phyloP scores from a whole-genome alignment of 2,888 invertebrate species.

The Drosophila stalkeri region DNA sequence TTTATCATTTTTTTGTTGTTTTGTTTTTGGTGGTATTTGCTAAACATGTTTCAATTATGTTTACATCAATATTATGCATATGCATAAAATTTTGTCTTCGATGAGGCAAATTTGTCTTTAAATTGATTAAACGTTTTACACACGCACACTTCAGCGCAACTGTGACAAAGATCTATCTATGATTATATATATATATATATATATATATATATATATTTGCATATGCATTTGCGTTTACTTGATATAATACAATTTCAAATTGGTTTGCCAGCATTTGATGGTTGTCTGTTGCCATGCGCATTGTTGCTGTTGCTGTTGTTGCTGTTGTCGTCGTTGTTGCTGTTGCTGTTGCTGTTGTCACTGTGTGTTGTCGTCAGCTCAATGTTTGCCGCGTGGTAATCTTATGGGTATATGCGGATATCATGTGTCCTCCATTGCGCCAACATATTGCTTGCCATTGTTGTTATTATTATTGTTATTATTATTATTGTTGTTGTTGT shows the following conservation, averaged over 20 bases:
- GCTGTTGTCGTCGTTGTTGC: constrained; percentile 10
- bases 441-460: constrained; percentile 53
- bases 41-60: constrained; percentile 23
- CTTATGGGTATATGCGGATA: constrained; percentile 74
- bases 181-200: background rate
- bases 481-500: constrained; percentile 16
- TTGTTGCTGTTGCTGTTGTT: constrained; percentile 5
- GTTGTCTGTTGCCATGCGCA: constrained; percentile 10
- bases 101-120: constrained; percentile 1
- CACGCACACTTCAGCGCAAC: background rate
- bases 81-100: constrained; percentile 17
- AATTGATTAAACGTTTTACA: background rate
- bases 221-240: constrained; percentile 7
- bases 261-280: constrained; percentile 41
- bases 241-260: constrained; percentile 52
- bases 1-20: background rate
- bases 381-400: constrained; percentile 72
- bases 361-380: constrained; percentile 33
- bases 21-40: constrained; percentile 43
- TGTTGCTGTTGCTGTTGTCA: constrained; percentile 3
- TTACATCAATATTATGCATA: constrained; percentile 19
- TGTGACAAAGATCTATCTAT: constrained; percentile 12
- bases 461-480: constrained; percentile 36
- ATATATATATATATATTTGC: constrained; percentile 19
- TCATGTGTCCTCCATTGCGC: constrained; percentile 70